These are phyloP conservation scores for Apolygus lucorum DNA, from an alignment of 1,140 invertebrate genomes.

Conservation along the genomic window DNA sequence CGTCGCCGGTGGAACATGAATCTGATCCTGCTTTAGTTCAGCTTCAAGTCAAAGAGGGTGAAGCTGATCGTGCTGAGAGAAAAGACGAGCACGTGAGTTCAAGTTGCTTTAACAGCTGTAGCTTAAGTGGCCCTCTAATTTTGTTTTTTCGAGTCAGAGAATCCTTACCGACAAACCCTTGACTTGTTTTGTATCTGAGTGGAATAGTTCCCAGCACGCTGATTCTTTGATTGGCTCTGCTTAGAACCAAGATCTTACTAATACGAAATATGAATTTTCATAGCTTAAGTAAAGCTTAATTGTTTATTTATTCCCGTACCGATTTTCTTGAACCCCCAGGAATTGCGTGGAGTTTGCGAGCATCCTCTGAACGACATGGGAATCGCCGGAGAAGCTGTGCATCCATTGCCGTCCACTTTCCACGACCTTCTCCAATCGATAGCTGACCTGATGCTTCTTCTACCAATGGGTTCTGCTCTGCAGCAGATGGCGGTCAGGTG, in stretches of 20 bases:
- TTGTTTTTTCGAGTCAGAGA: too few relatives aligned
- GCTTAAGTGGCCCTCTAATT: too few relatives aligned
- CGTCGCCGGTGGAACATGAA: slow-evolving; percentile 25
- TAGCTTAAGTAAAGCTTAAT: too few relatives aligned
- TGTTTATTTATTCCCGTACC: too few relatives aligned
- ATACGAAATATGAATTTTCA: too few relatives aligned
- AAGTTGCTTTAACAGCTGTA: too few relatives aligned
- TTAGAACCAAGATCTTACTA: too few relatives aligned
- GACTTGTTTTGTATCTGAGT: too few relatives aligned
- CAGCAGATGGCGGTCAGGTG: slow-evolving; percentile 89
- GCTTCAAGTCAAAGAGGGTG: slow-evolving; percentile 35
- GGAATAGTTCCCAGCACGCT: too few relatives aligned
- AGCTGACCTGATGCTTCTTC: slow-evolving; percentile 81
- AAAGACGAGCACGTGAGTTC: slow-evolving; percentile 47
- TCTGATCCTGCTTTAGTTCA: slow-evolving; percentile 37
- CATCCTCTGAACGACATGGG: slow-evolving; percentile 73
- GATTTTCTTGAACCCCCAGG: slow-evolving; percentile 36
- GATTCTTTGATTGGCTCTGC: too few relatives aligned
- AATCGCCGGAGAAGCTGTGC: slow-evolving; percentile 68
- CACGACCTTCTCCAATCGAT: slow-evolving; percentile 85
- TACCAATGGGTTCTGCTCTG: slow-evolving; percentile 76
- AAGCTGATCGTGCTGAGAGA: slow-evolving; percentile 45
- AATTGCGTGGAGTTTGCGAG: slow-evolving; percentile 55
- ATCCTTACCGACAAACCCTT: too few relatives aligned
- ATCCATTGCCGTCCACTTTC: slow-evolving; percentile 71